These are phyloP conservation scores for Lycaena phlaeas DNA, from an alignment of 2,888 invertebrate genomes.

Conservation along the genomic window DNA sequence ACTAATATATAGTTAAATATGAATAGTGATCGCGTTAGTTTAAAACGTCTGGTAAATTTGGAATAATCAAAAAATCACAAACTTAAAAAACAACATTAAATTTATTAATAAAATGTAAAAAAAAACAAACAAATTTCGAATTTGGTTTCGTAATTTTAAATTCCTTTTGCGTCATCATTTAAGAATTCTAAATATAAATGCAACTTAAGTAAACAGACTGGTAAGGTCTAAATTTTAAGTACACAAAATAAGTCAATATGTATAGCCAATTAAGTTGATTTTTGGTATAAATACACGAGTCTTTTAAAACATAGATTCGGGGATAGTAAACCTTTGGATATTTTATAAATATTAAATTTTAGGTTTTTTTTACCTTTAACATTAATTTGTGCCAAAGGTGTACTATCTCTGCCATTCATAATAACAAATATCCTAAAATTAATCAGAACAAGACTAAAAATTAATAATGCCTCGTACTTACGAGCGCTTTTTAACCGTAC, in stretches of 20 bases:
- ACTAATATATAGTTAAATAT: too few relatives aligned
- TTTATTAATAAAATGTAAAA: conserved; percentile 4
- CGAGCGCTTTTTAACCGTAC: too few relatives aligned
- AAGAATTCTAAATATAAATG: background rate
- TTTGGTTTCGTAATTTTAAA: background rate
- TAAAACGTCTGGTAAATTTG: background rate
- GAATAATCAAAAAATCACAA: background rate
- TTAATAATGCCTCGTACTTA: background rate
- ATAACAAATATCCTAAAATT: background rate
- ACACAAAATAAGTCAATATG: background rate
- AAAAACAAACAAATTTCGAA: background rate
- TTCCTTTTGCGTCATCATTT: background rate
- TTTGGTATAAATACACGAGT: background rate
- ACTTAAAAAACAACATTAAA: background rate
- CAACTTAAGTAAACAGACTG: conserved; percentile 4
- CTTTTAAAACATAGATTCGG: background rate
- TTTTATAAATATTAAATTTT: background rate
- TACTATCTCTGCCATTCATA: background rate
- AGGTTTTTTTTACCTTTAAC: background rate
- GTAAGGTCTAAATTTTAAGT: background rate
- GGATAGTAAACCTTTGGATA: background rate
- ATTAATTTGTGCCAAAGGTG: background rate
- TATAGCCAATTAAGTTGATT: background rate
- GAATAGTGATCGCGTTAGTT: too few relatives aligned
- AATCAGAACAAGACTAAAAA: background rate